Percentiles rank a stretch among this genome's conserved stretches.
These are phyloP conservation scores for Ernsta delagoae DNA, from an alignment of 2,888 invertebrate species.

Conservation along the genomic window DNA sequence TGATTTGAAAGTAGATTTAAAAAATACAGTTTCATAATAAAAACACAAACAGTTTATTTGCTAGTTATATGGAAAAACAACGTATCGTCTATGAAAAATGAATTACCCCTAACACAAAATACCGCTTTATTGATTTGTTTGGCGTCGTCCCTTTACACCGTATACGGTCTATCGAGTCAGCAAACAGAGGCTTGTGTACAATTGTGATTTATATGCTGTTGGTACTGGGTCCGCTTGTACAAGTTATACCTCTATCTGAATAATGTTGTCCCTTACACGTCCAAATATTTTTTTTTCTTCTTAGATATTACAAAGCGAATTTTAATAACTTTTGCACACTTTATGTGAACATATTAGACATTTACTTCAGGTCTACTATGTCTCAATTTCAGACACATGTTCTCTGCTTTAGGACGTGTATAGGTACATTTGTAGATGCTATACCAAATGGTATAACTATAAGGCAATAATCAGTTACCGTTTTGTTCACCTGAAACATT, in stretches of 20 bases:
- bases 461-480: too few relatives aligned
- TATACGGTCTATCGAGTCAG: conserved; percentile 25
- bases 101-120: neutral
- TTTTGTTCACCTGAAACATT: neutral
- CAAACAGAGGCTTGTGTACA: conserved; percentile 19
- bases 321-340: too few relatives aligned
- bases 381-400: too few relatives aligned
- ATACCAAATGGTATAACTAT: too few relatives aligned
- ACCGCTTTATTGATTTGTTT: conserved; percentile 16
- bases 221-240: conserved; percentile 3
- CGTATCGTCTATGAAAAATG: neutral
- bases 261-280: neutral
- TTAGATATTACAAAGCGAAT: too few relatives aligned
- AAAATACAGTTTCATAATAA: neutral
- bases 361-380: too few relatives aligned
- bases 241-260: neutral
- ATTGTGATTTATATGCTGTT: conserved; percentile 21
- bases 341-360: too few relatives aligned
- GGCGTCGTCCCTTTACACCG: conserved; percentile 13
- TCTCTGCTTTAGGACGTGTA: too few relatives aligned
- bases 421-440: too few relatives aligned
- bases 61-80: too few relatives aligned
- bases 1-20: too few relatives aligned
- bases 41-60: neutral
- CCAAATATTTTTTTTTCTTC: neutral